These are phyloP conservation scores for Clarias fuscus DNA, from an alignment of 2,797 vertebrate species.

Conservation along the genomic window DNA sequence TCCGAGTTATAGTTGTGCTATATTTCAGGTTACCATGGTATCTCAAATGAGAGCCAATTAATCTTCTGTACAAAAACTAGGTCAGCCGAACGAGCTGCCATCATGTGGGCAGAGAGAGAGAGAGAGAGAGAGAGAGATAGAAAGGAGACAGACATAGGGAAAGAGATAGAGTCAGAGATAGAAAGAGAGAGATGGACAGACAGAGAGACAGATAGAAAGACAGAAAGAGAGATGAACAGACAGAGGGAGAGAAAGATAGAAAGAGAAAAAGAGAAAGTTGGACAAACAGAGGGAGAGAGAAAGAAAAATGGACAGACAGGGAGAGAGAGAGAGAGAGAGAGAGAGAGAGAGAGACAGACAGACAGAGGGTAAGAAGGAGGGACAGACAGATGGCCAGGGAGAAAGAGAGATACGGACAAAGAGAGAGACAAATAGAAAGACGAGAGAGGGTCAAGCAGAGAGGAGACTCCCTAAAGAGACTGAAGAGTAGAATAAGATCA, in stretches of 20 bases:
- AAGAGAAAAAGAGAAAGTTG: neutral
- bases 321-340: neutral
- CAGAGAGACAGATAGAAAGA: too few species aligned
- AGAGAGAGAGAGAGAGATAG: neutral
- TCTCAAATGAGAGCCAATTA: conserved; percentile 63
- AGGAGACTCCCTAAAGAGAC: conserved; percentile 52
- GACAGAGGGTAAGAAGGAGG: neutral
- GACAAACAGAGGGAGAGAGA: neutral
- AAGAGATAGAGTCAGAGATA: too few species aligned
- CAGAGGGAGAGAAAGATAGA: neutral
- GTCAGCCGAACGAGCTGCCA: conserved; percentile 67
- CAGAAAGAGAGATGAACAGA: too few species aligned
- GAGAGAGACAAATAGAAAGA: too few species aligned
- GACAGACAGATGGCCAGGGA: too few species aligned
- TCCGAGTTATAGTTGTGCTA: conserved; percentile 45
- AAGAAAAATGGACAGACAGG: too few species aligned
- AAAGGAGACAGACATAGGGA: too few species aligned
- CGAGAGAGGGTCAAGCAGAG: neutral
- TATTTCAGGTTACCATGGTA: conserved; percentile 64
- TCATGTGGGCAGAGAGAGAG: conserved; percentile 9
- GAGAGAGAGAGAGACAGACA: neutral
- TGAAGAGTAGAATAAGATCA: conserved; percentile 24
- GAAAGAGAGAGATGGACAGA: too few species aligned
- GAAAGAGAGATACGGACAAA: neutral
- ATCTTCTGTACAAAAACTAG: conserved; percentile 72